Evolutionary conservation across 2,113 vertebrate species (phyloP).

Genomic region (Xyrauchen texanus): DNA sequence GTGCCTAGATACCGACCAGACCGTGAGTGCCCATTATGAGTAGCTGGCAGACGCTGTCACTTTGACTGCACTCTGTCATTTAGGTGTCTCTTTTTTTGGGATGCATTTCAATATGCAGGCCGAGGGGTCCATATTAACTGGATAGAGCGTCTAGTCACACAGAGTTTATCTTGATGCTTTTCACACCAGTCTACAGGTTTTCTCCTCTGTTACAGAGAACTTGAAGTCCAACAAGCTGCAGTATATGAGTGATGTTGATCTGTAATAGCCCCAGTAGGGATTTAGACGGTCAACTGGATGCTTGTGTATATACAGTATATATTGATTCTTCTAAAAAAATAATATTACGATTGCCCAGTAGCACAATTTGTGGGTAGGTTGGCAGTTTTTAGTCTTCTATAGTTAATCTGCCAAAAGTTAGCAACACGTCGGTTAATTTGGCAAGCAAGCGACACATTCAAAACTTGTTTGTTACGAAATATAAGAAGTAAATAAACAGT

Average conservation of each 20-base stretch:
- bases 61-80: constrained; percentile 39
- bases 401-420: too few relatives aligned
- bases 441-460: too few relatives aligned
- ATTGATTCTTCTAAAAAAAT: not conserved
- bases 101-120: constrained; percentile 35
- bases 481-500: too few relatives aligned
- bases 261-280: constrained; percentile 24
- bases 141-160: constrained; percentile 34
- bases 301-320: too few relatives aligned
- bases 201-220: constrained; percentile 33
- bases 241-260: constrained; percentile 51
- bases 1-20: constrained; percentile 44
- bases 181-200: constrained; percentile 37
- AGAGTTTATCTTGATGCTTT: constrained; percentile 20
- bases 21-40: constrained; percentile 44
- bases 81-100: constrained; percentile 45
- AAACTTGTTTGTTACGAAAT: too few relatives aligned
- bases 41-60: constrained; percentile 36
- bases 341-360: too few relatives aligned
- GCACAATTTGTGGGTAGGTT: too few relatives aligned
- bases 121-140: constrained; percentile 38
- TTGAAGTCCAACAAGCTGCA: constrained; percentile 32
- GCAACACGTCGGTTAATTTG: too few relatives aligned
- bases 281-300: constrained; percentile 19
- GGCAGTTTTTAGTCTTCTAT: too few relatives aligned